Base-by-base conservation (phyloP, 2,888 invertebrate genomes). In the Drosophila austrosaltans region DNA sequence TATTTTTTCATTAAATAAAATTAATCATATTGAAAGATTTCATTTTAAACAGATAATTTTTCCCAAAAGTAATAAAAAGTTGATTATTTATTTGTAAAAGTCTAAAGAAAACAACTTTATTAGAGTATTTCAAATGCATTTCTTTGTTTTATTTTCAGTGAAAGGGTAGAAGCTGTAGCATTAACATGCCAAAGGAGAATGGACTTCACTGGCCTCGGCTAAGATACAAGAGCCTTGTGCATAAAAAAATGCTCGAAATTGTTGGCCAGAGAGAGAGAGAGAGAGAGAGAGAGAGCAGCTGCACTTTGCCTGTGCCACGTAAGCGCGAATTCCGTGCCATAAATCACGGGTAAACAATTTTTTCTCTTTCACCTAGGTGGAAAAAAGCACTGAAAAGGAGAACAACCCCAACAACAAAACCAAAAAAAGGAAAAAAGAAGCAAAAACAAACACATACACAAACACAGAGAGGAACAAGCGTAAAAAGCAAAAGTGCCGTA, bases 261-360 rank as follows among this genome's bases (percentile, higher is more conserved):
- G 20, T 40, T 40, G 36, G 59, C 22, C 30, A 48, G 6, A 22
- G 1, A 4, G 3, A 6, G 22, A 4, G 4, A 12, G 1, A 48
- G 48, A 48, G 48, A 25, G 48, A 16, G 16, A 16, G 16, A 16
- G 16, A 16, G 16, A 16, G 65, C 69, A 67, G 58, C 48, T 56
- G 64, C 44, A 48, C 63, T 20, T 40, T 39, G 65, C 63, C 67
- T 54, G 44, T 59, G 66, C 76, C 72, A 72, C 71, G 79, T 80
- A 75, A 82, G 76, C 84, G 75, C 76, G 84, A 80, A 84, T 82
- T 84, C 74, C 87, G 72, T 73, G 77, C 82, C 84, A 87, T 86
- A 84, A 84, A 84, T 84, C 84, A 84, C 81, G 73, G 63, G 72
- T 74, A 81, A 77, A 75, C 70, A 78, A 67, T 67, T 76, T 82